Percentiles rank a stretch among this genome's conserved stretches.
Evolutionary conservation across 2,888 invertebrate species (phyloP).

Genomic region (Apantesis nais): DNA sequence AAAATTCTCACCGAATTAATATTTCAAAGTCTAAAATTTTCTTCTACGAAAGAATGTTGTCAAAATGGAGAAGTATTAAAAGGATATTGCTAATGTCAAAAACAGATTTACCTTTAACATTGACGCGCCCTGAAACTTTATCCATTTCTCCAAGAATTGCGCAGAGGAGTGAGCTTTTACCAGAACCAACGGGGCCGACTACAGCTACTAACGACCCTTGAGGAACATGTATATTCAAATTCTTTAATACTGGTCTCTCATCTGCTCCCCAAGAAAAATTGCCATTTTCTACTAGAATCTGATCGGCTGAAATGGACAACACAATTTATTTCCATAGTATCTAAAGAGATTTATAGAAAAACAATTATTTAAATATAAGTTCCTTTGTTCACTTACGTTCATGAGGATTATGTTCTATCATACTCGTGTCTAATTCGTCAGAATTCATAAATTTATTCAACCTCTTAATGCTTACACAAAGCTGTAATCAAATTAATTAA

Average conservation of each 20-base stretch:
- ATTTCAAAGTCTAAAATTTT: background rate
- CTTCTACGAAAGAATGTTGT: background rate
- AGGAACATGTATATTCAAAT: slow-evolving; percentile 90
- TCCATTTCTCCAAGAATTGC: slow-evolving; percentile 97
- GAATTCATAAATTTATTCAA: slow-evolving; percentile 96
- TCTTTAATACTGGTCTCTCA: slow-evolving; percentile 88
- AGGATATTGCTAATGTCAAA: background rate
- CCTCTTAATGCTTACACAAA: slow-evolving; percentile 94
- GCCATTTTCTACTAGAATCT: slow-evolving; percentile 93
- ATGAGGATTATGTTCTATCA: slow-evolving; percentile 90
- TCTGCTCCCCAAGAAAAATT: slow-evolving; percentile 95
- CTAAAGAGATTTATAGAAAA: background rate
- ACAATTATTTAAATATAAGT: background rate
- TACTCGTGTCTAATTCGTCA: slow-evolving; percentile 93
- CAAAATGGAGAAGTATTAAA: background rate
- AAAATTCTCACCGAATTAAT: background rate
- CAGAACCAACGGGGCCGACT: slow-evolving; percentile 95
- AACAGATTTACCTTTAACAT: slow-evolving; percentile 75
- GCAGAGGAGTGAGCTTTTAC: slow-evolving; percentile 95
- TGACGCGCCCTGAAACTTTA: slow-evolving; percentile 91
- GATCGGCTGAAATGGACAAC: slow-evolving; percentile 84
- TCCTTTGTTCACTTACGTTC: slow-evolving; percentile 87
- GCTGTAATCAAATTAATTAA: slow-evolving; percentile 76
- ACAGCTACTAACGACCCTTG: slow-evolving; percentile 91
- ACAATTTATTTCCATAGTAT: background rate